Evolutionary conservation across 2,888 invertebrate species (phyloP), one percentile per base, ranked within the genome.

Genomic region (Nemoura dubitans): DNA sequence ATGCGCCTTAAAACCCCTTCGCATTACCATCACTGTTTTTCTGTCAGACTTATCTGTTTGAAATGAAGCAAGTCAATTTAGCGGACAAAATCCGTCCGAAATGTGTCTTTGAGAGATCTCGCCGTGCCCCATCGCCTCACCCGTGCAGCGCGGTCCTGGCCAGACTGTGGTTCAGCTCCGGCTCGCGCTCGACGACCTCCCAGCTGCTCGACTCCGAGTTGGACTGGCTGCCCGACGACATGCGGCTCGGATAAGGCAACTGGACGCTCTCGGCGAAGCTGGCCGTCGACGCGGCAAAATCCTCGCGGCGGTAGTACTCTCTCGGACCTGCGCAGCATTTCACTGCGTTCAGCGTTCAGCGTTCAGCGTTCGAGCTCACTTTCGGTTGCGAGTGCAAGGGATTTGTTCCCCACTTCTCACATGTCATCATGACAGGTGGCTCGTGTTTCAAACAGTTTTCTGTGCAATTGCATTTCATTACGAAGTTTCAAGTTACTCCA

Each of bases 231-330:
- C 5, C 83, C 0, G 76, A 27, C 10, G 84, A 16, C 76, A 26
- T 26, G 27, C 76, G 25, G 21, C n/a, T 27, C 2, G 21, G 83
- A 21, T 83, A 83, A 25, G 83, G 83, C 43, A n/a, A 25, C 42
- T 36, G 26, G 43, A n/a, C n/a, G 42, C 83, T 42, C 42, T 83
- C 83, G 7, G 83, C 83, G 26, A 83, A 83, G 43, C 83, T 83
- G 10, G 43, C 83, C 42, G 83, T 84, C 27, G 84, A 84, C 3
- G 59, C 84, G 3, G 84, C 27, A 27, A 84, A 7, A 1, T 84
- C 84, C n/a, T 76, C 84, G 21, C 76, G 26, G 28, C 84, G 84
- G 76, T 76, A 84, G 76, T 84, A 84, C 0, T 84, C 84, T 76
- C 25, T 59, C 16, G 76, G 1, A 6, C 76, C 84, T 76, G 76